phyloP scores from a whole-genome alignment of 2,797 vertebrate species.

The Pelobates cultripes region DNA sequence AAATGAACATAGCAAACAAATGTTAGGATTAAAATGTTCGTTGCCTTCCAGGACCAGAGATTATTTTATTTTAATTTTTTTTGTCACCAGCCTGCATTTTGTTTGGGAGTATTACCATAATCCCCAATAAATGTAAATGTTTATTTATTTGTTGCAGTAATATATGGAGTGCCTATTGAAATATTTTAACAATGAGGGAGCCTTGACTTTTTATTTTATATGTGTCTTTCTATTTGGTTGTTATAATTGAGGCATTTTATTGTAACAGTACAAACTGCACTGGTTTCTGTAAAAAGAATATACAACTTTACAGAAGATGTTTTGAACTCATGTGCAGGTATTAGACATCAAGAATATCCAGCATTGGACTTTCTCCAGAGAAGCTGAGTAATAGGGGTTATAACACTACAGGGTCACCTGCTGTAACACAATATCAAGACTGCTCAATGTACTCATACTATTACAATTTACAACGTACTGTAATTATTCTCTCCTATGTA shows the following conservation, averaged over 20 bases:
- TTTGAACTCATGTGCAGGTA: neutral
- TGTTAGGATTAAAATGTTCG: neutral
- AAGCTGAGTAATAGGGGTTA: constrained; percentile 2
- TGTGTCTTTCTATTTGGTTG: constrained; percentile 70
- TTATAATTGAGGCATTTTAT: constrained; percentile 74
- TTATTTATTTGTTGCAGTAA: constrained; percentile 84
- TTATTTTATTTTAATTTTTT: constrained; percentile 23
- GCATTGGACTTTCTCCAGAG: constrained; percentile 15
- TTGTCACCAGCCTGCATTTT: constrained; percentile 72
- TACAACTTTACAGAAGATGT: neutral
- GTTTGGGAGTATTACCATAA: constrained; percentile 78
- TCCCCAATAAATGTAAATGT: constrained; percentile 73
- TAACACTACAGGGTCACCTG: constrained; percentile 48
- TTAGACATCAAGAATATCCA: constrained; percentile 5
- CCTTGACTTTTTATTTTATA: constrained; percentile 46
- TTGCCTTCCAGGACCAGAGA: neutral
- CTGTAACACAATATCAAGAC: constrained; percentile 79
- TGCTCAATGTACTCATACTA: constrained; percentile 62
- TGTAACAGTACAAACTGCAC: constrained; percentile 64
- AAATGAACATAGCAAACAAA: neutral
- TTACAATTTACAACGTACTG: constrained; percentile 70
- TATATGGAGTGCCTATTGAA: constrained; percentile 78
- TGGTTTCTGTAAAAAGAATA: constrained; percentile 46
- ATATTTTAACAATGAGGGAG: constrained; percentile 73
- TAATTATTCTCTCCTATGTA: constrained; percentile 64